Conservation (phyloP, 2,888 invertebrate species). For the Crematogaster levior region DNA sequence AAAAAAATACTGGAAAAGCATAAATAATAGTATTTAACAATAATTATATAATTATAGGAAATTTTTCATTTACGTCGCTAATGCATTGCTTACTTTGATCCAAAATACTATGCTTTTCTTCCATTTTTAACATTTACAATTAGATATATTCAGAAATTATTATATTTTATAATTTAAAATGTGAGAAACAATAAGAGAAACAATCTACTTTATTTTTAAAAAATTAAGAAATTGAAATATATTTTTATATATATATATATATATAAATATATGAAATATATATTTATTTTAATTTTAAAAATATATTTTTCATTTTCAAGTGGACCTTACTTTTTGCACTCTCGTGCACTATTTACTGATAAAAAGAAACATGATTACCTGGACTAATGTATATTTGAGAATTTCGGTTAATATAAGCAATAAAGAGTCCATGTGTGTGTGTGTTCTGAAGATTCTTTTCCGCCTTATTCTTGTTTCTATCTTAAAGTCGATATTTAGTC, state of each 20-base stretch:
- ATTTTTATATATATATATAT: no score
- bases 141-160: not conserved
- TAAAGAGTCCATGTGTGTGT: constrained; percentile 17
- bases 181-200: not conserved
- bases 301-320: not conserved
- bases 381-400: not conserved
- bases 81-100: not conserved
- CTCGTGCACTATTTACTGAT: not conserved
- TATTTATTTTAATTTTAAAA: no score
- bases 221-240: not conserved
- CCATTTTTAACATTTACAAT: not conserved
- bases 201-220: not conserved
- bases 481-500: constrained; percentile 49
- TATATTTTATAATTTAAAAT: not conserved
- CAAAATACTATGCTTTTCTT: no score
- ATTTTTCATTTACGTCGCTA: not conserved
- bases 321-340: not conserved
- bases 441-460: constrained; percentile 48
- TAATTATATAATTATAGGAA: not conserved
- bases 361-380: not conserved
- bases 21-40: not conserved
- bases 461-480: constrained; percentile 48
- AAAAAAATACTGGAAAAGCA: not conserved
- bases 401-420: constrained; percentile 13
- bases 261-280: no score